A percentile compares a stretch with the other conserved stretches of the same genome.
These are phyloP conservation scores for Synchiropus splendidus DNA, from an alignment of 2,113 vertebrate species.

Conservation along the genomic window DNA sequence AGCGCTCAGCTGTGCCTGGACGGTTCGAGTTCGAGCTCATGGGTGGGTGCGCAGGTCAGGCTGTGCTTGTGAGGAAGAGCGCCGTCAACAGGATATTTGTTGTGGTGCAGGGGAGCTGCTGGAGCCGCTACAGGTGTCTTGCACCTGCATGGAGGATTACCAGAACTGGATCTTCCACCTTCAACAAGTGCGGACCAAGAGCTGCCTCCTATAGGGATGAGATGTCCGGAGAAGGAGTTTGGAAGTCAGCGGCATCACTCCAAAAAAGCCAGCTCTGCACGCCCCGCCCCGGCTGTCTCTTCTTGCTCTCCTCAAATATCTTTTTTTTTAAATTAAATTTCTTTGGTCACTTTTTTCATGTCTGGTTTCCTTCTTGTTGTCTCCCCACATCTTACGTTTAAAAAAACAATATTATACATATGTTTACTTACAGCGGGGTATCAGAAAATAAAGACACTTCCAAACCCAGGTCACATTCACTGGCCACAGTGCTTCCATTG, in stretches of 20 bases:
- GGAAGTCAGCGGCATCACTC: too few relatives aligned
- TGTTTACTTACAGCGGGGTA: too few relatives aligned
- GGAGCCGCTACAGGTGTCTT: conserved; percentile 70
- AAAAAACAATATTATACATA: too few relatives aligned
- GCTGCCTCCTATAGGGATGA: neutral
- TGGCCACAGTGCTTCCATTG: too few relatives aligned
- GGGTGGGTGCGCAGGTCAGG: conserved; percentile 65
- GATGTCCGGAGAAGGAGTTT: neutral
- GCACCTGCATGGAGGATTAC: conserved; percentile 67
- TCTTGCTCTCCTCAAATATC: neutral
- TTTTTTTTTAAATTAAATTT: neutral
- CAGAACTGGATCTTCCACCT: conserved; percentile 71
- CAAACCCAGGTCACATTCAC: too few relatives aligned
- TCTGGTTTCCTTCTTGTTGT: neutral
- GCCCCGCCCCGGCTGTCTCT: neutral
- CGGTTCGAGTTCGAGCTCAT: conserved; percentile 69
- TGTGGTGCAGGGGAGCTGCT: conserved; percentile 64
- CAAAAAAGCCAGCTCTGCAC: too few relatives aligned
- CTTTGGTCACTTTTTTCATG: neutral
- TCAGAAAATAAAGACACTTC: too few relatives aligned
- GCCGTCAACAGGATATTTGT: neutral
- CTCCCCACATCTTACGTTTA: too few relatives aligned
- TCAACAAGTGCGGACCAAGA: conserved; percentile 60
- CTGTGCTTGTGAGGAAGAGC: neutral
- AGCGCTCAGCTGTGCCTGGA: conserved; percentile 55